phyloP scores from a whole-genome alignment of 2,113 vertebrate species.

The Murina feae region DNA sequence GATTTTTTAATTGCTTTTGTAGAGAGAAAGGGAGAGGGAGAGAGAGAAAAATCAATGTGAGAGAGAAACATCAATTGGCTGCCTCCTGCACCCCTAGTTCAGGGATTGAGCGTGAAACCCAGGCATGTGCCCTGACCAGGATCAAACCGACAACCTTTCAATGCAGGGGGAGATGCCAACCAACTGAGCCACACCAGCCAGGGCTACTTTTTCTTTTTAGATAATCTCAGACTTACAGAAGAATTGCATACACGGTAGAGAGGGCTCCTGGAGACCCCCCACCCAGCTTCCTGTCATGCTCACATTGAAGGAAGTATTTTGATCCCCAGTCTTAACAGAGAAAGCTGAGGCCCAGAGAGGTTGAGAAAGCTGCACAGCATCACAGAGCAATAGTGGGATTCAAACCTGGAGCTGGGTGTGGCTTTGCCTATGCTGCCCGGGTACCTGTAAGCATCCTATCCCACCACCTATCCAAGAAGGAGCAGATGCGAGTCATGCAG shows the following conservation, averaged over 20 bases:
- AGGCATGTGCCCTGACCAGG: background rate
- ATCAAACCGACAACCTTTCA: background rate
- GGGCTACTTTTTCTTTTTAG: background rate
- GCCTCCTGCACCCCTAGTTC: too few relatives aligned
- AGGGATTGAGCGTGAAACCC: background rate
- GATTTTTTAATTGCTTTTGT: background rate
- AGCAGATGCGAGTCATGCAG: rapidly evolving
- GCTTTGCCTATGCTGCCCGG: too few relatives aligned
- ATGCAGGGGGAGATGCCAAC: background rate
- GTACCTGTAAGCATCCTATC: too few relatives aligned
- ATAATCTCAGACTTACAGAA: background rate
- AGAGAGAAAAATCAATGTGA: too few relatives aligned
- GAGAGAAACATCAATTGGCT: background rate
- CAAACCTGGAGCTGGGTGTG: background rate
- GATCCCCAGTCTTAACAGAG: background rate
- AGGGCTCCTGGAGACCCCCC: background rate
- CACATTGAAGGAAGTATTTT: background rate
- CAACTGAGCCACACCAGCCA: background rate
- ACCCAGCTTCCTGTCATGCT: background rate
- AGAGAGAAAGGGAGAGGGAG: background rate
- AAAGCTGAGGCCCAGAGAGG: background rate
- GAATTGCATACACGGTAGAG: background rate
- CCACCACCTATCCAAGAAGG: background rate
- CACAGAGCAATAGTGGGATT: background rate
- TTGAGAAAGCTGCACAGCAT: background rate